A percentile compares a stretch with the other conserved stretches of the same genome.
These are phyloP conservation scores for Bungarus multicinctus DNA, from an alignment of 2,113 vertebrate genomes.

Conservation along the genomic window DNA sequence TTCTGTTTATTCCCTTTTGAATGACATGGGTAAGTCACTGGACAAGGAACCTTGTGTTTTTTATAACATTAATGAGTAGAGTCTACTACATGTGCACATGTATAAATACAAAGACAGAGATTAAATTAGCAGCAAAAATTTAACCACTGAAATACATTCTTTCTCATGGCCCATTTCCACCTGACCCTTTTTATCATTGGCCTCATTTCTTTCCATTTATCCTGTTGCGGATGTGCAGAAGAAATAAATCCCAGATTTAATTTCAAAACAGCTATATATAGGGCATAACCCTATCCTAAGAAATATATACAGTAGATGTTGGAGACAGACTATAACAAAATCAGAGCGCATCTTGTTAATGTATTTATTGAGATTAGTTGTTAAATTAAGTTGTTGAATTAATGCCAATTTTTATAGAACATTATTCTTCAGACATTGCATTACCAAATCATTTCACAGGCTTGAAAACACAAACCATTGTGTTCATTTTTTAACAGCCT, in stretches of 20 bases:
- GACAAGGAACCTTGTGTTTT: background rate
- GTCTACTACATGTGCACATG: background rate
- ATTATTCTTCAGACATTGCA: constrained; percentile 71
- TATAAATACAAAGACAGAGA: background rate
- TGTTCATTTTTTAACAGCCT: constrained; percentile 32
- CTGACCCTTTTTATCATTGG: background rate
- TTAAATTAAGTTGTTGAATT: constrained; percentile 73
- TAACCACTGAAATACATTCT: background rate
- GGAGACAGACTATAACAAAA: constrained; percentile 54
- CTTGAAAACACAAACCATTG: constrained; percentile 42
- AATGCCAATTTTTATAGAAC: constrained; percentile 73
- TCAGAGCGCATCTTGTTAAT: constrained; percentile 52
- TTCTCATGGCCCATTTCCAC: background rate
- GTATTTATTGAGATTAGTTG: constrained; percentile 62
- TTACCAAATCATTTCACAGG: constrained; percentile 72
- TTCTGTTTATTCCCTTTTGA: background rate
- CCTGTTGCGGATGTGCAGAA: constrained; percentile 15
- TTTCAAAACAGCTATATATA: constrained; percentile 47
- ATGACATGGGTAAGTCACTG: background rate
- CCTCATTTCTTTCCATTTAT: background rate
- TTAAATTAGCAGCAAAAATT: background rate
- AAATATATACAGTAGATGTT: constrained; percentile 68
- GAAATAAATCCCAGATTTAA: constrained; percentile 46
- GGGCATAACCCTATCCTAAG: constrained; percentile 55
- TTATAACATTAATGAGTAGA: background rate